Evolutionary conservation across 2,888 invertebrate genomes (phyloP), one percentile per base, ranked within the genome.

Genomic region (Megalurothrips usitatus): DNA sequence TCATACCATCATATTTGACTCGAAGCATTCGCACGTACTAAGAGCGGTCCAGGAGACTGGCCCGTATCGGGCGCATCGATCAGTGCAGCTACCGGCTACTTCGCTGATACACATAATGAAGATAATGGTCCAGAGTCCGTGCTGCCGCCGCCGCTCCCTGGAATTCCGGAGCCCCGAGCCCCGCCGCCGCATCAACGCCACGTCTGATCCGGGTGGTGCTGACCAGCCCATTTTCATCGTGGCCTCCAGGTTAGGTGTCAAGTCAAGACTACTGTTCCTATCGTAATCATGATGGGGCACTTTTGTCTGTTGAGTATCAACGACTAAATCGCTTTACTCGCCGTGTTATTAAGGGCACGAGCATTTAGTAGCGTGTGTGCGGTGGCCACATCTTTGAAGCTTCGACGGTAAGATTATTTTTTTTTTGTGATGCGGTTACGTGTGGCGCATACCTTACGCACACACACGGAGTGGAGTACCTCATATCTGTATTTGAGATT

Each of bases 301-400:
- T 75, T 75, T 26, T 75, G 68, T 75, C 68, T 75, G 68, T 75
- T 75, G 68, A 75, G 68, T 75, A 75, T 75, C 68, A 75, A 75
- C 68, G 68, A 75, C 68, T 26, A 26, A 75, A 75, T 75, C 68
- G 26, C 68, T 75, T 75, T 75, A 26, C 68, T 9, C 68, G 68
- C 23, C 68, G 68, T 75, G 26, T 75, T 26, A 75, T 75, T 75
- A 75, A 75, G 68, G 68, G 68, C 68, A 75, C 68, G 68, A 75
- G 68, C 68, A 75, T 75, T 75, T 75, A 75, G 68, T 75, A 14
- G 19, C 0, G 58, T 52, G 52, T 52, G 52, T 58, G 58, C 6
- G 58, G 19, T 43, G 34, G 34, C 34, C 34, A 43, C 34, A 6
- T 43, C 34, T 43, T 43, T 6, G 6, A 43, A 43, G 34, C 34